Conservation (phyloP, 2,113 vertebrate genomes). For the Ctenodactylus gundi region DNA sequence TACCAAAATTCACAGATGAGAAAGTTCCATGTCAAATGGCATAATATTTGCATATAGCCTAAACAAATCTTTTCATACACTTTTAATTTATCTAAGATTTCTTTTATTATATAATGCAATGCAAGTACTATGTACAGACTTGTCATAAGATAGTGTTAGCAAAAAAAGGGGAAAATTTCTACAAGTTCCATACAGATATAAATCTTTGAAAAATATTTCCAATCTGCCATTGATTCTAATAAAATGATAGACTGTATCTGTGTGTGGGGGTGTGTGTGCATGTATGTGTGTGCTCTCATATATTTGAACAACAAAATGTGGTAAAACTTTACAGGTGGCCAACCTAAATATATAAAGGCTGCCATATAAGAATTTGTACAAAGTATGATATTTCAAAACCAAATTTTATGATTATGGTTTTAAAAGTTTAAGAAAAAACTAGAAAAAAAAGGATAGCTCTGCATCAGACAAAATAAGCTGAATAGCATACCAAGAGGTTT, state of each 20-base stretch:
- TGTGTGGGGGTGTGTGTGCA: too few species aligned
- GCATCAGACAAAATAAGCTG: background rate
- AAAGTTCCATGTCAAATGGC: background rate
- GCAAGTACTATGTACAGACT: background rate
- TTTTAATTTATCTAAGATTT: background rate
- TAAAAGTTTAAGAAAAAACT: background rate
- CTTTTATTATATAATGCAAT: background rate
- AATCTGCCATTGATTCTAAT: background rate
- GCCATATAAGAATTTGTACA: background rate
- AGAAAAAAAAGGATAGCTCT: background rate
- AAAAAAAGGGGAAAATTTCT: background rate
- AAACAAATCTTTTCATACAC: background rate
- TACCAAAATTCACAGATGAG: background rate
- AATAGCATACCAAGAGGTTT: background rate
- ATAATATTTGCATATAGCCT: background rate
- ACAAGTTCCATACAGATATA: background rate
- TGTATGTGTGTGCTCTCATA: background rate
- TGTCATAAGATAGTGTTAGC: background rate
- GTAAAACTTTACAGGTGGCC: background rate
- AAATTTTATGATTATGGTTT: background rate
- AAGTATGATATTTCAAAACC: background rate
- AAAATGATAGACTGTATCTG: too few species aligned
- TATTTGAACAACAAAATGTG: background rate
- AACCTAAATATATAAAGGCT: background rate
- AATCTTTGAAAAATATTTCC: background rate